Evolutionary conservation across 2,113 vertebrate genomes (phyloP).

Genomic region (Petroica traversi): DNA sequence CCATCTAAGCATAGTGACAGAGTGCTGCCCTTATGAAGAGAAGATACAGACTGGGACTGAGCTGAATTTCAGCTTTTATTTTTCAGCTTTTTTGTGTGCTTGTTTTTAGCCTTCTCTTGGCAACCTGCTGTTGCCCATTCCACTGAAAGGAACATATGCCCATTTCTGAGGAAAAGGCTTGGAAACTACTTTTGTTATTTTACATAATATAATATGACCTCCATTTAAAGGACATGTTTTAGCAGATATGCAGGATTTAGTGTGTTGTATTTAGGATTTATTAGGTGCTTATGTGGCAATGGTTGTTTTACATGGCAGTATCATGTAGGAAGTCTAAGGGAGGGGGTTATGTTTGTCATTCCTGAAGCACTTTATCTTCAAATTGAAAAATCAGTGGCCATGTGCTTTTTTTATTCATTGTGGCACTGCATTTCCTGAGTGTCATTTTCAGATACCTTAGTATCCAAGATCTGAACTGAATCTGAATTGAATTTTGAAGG

Average conservation of each 20-base stretch:
- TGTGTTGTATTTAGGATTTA: background rate
- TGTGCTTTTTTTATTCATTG: background rate
- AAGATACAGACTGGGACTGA: background rate
- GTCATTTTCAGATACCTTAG: background rate
- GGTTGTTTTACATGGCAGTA: background rate
- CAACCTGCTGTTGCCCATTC: background rate
- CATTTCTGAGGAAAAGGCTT: background rate
- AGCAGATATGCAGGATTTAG: background rate
- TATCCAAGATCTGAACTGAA: background rate
- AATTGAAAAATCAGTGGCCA: background rate
- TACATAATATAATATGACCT: background rate
- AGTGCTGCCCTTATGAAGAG: background rate
- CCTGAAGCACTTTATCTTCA: background rate
- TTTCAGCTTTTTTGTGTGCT: background rate
- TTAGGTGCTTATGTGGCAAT: fast-evolving
- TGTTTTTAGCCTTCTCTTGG: background rate
- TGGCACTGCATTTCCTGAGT: background rate
- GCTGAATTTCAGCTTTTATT: background rate
- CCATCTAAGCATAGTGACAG: background rate
- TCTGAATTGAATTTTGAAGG: background rate
- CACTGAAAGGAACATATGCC: background rate
- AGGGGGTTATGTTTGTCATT: background rate
- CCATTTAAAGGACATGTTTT: background rate
- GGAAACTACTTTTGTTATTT: background rate
- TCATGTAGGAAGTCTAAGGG: background rate